phyloP scores from a whole-genome alignment of 1,140 invertebrate species.

The Pseudomyrmex pallidus region DNA sequence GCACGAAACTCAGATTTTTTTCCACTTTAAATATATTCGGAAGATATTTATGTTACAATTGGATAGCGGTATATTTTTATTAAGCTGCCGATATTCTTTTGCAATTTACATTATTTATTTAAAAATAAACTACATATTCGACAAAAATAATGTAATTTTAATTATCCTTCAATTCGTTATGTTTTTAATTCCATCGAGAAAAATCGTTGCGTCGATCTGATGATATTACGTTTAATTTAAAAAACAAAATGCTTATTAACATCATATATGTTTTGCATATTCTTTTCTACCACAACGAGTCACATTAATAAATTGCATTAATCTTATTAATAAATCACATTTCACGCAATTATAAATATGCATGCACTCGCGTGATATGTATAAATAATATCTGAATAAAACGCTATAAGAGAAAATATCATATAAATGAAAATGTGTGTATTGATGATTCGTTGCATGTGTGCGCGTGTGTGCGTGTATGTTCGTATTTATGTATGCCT shows the following conservation, averaged over 20 bases:
- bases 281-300: neutral
- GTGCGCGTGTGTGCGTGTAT: neutral
- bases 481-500: too few species aligned
- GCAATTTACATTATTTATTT: conserved; percentile 19
- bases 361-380: neutral
- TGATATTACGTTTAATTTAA: neutral
- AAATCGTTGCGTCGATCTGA: conserved; percentile 5
- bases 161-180: neutral
- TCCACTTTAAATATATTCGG: neutral
- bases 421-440: neutral
- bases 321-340: conserved; percentile 19
- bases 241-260: conserved; percentile 16
- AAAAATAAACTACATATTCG: too few species aligned
- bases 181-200: neutral
- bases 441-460: conserved; percentile 3
- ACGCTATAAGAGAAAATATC: neutral
- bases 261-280: too few species aligned
- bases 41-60: neutral
- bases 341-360: conserved; percentile 8
- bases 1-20: neutral
- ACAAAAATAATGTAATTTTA: conserved; percentile 26
- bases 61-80: too few species aligned
- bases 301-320: neutral
- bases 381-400: neutral
- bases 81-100: too few species aligned